Conservation (phyloP, 1,140 invertebrate species). For the Archegozetes longisetosus region DNA sequence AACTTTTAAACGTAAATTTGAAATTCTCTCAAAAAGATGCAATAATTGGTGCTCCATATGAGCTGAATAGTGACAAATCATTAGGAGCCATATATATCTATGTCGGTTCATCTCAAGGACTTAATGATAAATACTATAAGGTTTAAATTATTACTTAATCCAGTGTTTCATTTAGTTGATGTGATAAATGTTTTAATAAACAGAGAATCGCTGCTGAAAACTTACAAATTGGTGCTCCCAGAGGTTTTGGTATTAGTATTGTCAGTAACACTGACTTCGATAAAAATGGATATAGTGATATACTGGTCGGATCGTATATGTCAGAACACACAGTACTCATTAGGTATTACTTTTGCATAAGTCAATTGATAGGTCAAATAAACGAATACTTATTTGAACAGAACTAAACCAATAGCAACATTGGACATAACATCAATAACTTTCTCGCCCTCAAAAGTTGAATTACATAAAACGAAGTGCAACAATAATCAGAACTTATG, state of each 20-base stretch:
- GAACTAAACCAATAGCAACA: not conserved
- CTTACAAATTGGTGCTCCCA: not conserved
- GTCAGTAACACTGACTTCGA: slow-evolving; percentile 5
- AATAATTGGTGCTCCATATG: slow-evolving; percentile 39
- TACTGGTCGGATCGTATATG: slow-evolving; percentile 14
- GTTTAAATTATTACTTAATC: slow-evolving; percentile 26
- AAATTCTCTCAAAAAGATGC: slow-evolving; percentile 26
- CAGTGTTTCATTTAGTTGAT: slow-evolving; percentile 10
- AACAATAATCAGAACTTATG: not conserved
- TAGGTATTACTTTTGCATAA: not conserved
- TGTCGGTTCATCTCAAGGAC: slow-evolving; percentile 36
- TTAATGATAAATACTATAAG: slow-evolving; percentile 55
- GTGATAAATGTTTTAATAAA: not conserved
- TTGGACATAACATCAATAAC: not conserved
- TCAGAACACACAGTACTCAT: slow-evolving; percentile 11
- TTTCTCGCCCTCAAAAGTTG: not conserved
- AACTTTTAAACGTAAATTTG: no score
- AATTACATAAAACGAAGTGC: not conserved
- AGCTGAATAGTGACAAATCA: slow-evolving; percentile 19
- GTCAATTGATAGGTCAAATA: not conserved
- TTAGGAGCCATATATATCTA: slow-evolving; percentile 39
- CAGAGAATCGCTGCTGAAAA: slow-evolving; percentile 7
- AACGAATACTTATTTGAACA: not conserved
- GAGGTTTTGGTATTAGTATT: slow-evolving; percentile 14
- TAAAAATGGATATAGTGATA: slow-evolving; percentile 11